Base-by-base conservation (phyloP, 2,797 vertebrate species). In the Iguana delicatissima region DNA sequence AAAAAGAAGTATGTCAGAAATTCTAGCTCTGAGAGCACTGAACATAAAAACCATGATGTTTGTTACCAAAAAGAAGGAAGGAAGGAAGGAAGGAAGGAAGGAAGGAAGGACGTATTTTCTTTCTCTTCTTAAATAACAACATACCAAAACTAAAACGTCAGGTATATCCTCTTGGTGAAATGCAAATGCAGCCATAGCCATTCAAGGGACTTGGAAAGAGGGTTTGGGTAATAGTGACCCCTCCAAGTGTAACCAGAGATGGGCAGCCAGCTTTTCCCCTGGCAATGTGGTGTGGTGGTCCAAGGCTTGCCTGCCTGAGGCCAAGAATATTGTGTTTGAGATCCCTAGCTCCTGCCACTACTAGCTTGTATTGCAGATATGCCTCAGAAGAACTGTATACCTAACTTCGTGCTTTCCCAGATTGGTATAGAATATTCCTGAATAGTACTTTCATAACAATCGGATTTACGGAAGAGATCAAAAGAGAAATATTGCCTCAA, bases 381-480 rank as follows among this genome's bases (percentile, higher is more conserved):
- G 26, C 29, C 18, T 72, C 42, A 24, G 12, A 72, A 80, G 69
- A 69, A 10, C 16, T 29, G 62, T 4, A 8, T 35, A 35, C 69
- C 24, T 80, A 35, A 29, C 46, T 55, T 18, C 86, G 14, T 26
- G 9, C 29, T n/a, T 55, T 9, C 86, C 46, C 46, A 55, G 52
- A 50, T 67, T 5, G 46, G 20, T 55, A 88, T 9, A 57, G 38
- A 67, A 22, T 46, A 22, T 2, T 80, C 86, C 57, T 1, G 0
- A 13, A 0, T 0, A 16, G 32, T 82, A 86, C 32, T 24, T 74
- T 76, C 69, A 81, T 91, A 59, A 85, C 46, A 88, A 88, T 1
- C 12, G 7, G 16, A 32, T 29, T 85, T 95, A 88, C 92, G n/a
- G 72, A 79, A 76, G 35, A 91, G n/a, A 35, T 86, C 79, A 72